Evolutionary conservation across 2,797 vertebrate genomes (phyloP).

Genomic region (Xerus rutilus): DNA sequence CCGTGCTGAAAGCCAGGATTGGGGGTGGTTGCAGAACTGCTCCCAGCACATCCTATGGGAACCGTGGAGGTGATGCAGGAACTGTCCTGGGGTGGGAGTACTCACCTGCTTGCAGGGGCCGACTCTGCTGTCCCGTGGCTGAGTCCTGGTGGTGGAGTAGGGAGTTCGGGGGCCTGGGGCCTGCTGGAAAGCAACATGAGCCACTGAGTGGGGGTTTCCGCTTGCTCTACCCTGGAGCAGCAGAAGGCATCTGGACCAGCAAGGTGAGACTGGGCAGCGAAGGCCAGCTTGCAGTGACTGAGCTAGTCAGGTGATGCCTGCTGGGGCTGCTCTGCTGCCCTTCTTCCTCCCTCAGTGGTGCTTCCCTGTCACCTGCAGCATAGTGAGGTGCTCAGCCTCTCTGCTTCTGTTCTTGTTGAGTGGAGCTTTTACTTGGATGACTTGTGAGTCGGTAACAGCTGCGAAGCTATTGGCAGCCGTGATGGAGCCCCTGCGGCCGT

Average conservation of each 20-base stretch:
- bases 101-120: neutral
- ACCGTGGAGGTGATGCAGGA: neutral
- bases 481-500: neutral
- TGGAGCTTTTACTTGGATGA: conserved; percentile 68
- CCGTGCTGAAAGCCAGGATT: no score
- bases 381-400: neutral
- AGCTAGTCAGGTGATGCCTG: neutral
- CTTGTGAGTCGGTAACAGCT: conserved; percentile 77
- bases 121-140: conserved; percentile 76
- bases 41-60: neutral
- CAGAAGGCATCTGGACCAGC: conserved; percentile 12
- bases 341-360: conserved; percentile 4
- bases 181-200: conserved; percentile 61
- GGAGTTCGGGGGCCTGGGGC: conserved; percentile 70
- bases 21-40: neutral
- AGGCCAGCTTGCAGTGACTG: neutral
- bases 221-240: conserved; percentile 75
- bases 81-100: no score
- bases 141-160: conserved; percentile 78
- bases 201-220: conserved; percentile 73
- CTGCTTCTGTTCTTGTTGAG: neutral
- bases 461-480: conserved; percentile 73
- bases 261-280: conserved; percentile 36
- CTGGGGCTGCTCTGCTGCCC: accelerated
- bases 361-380: conserved; percentile 53